Conservation (phyloP, 2,113 vertebrate species). For the Sylvietta virens region DNA sequence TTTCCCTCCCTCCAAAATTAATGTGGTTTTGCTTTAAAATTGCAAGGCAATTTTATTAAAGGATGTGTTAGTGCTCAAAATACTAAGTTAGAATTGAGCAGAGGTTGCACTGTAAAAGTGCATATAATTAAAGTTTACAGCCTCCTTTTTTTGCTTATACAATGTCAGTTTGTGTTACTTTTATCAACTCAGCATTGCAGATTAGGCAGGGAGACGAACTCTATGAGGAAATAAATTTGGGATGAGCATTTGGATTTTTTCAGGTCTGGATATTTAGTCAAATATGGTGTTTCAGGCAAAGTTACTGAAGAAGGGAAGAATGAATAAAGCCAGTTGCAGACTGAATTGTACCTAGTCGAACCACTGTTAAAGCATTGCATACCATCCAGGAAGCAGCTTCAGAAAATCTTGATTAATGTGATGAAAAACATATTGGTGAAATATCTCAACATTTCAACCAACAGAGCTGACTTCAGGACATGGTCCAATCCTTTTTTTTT, state of each 20-base stretch:
- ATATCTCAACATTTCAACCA: background rate
- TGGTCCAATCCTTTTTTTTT: background rate
- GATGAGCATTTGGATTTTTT: background rate
- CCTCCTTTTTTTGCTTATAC: background rate
- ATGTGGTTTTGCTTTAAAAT: background rate
- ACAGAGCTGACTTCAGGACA: background rate
- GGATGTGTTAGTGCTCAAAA: background rate
- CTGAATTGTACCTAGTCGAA: background rate
- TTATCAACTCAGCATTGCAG: background rate
- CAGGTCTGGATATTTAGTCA: background rate
- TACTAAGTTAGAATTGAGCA: background rate
- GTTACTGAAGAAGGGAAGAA: background rate
- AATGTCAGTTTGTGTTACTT: background rate
- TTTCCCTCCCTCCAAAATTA: constrained; percentile 1
- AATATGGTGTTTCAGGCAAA: background rate
- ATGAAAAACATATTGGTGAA: background rate
- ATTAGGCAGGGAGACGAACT: background rate
- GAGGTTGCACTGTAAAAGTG: background rate
- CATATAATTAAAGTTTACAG: background rate
- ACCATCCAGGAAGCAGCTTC: background rate
- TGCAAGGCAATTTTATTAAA: background rate
- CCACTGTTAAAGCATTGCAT: background rate
- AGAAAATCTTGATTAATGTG: background rate
- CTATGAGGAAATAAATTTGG: background rate
- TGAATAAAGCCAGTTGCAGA: background rate